These are phyloP conservation scores for Lytechinus variegatus DNA, from an alignment of 35 echinoderm and acorn worm genomes.

Conservation along the genomic window DNA sequence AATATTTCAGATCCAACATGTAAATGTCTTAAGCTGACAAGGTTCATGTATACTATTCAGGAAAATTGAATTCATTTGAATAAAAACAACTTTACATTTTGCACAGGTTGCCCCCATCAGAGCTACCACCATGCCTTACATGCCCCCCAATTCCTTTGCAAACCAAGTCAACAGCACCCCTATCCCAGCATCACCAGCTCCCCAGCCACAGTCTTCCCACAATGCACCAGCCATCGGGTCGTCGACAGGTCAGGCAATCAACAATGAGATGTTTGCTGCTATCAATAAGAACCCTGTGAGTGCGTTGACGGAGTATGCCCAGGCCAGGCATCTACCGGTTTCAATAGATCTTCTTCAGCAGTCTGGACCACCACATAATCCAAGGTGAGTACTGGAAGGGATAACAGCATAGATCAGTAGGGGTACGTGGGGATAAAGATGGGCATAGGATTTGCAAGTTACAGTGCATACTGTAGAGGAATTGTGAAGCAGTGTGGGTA, in stretches of 20 bases:
- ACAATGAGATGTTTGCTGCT: conserved; percentile 73
- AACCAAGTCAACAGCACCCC: neutral
- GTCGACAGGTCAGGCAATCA: conserved; percentile 51
- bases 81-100: neutral
- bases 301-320: conserved; percentile 96
- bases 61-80: too few relatives aligned
- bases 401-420: neutral
- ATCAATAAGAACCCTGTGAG: conserved; percentile 99
- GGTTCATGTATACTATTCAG: too few relatives aligned
- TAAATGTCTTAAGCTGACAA: too few relatives aligned
- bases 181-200: conserved; percentile 6
- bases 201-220: conserved; percentile 50
- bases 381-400: conserved; percentile 72
- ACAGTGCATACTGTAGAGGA: neutral
- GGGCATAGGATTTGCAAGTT: neutral
- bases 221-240: neutral
- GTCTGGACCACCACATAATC: conserved; percentile 90
- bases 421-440: neutral
- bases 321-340: conserved; percentile 81
- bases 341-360: conserved; percentile 82
- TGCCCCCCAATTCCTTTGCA: conserved; percentile 31
- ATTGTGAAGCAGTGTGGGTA: too few relatives aligned
- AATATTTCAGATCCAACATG: too few relatives aligned
- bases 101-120: conserved; percentile 21
- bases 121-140: conserved; percentile 45